Base-by-base conservation (phyloP, 2,113 vertebrate genomes). In the Argyrosomus japonicus region DNA sequence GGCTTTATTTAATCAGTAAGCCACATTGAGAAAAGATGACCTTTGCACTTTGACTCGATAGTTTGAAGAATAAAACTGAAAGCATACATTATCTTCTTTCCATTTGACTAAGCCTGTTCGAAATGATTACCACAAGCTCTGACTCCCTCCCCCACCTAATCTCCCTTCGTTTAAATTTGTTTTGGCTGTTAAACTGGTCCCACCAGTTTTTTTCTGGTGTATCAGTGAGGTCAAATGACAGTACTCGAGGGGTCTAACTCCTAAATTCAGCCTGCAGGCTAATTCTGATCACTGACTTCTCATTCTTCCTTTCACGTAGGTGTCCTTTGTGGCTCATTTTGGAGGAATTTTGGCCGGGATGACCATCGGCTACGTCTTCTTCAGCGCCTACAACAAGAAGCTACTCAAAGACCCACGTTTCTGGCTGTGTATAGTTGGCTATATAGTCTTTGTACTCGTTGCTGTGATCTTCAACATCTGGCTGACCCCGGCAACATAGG, bases 281-380 rank as follows among this genome's bases (percentile, higher is more conserved):
- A 18, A 64, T 17, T 32, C 6, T 81, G 17, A 68, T 62, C 61
- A 43, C 60, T 62, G 10, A 27, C 45, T 29, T 36, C 19, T 29
- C 23, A 13, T 7, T 47, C 54, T 57, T 7, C 74, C 48, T 64
- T 72, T 74, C 71, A 47, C 64, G 8, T 40, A 98, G 97, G 97
- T 98, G 54, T 98, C 97, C 32, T 97, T 98, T 72, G 97, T 97
- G 74, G 97, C 97, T 82, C 97, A 98, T 82, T 94, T 98, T 32
- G 97, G 95, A 7, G 97, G 97, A 0, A 96, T 96, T 18, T 87
- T 96, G 43, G 96, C 97, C 6, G 97, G 97, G n/a, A 97, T 98
- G 96, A 97, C 96, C 47, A 87, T 98, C 18, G 97, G 97, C 62
- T 98, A 97, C 56, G 96, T 97, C 14, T 97, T 98, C 90, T 98